A percentile compares a stretch with the other conserved stretches of the same genome.
Evolutionary conservation across 1,140 invertebrate genomes (phyloP).

Genomic region (Calephelis virginiensis): DNA sequence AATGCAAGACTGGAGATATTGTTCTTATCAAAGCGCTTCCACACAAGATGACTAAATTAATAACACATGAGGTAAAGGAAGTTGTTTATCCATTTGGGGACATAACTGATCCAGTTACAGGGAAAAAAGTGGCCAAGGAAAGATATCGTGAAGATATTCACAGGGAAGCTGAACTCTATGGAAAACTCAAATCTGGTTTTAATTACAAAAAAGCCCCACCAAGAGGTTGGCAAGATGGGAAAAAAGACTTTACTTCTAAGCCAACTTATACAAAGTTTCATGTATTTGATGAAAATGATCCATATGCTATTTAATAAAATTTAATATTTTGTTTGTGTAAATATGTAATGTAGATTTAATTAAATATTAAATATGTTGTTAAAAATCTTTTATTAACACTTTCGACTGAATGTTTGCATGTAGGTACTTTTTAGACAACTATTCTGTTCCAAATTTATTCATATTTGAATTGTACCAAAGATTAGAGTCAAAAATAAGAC

Average conservation of each 20-base stretch:
- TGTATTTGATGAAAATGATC: slow-evolving; percentile 84
- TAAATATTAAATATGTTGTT: slow-evolving; percentile 10
- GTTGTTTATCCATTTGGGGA: slow-evolving; percentile 90
- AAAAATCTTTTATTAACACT: background rate
- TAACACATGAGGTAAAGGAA: slow-evolving; percentile 88
- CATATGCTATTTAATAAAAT: slow-evolving; percentile 79
- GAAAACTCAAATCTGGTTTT: slow-evolving; percentile 83
- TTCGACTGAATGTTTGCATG: no score
- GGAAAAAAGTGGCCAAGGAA: slow-evolving; percentile 85
- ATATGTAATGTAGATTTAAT: slow-evolving; percentile 34
- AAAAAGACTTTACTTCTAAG: slow-evolving; percentile 88
- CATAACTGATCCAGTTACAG: slow-evolving; percentile 89
- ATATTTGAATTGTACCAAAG: no score
- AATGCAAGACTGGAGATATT: slow-evolving; percentile 89
- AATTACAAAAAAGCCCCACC: slow-evolving; percentile 87
- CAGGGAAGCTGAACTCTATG: slow-evolving; percentile 83
- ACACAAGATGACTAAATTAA: slow-evolving; percentile 84
- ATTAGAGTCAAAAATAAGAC: no score
- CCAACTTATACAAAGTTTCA: slow-evolving; percentile 87
- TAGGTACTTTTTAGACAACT: no score
- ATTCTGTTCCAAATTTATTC: no score
- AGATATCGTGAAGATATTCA: slow-evolving; percentile 88
- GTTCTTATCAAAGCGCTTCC: slow-evolving; percentile 87
- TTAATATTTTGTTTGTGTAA: slow-evolving; percentile 29
- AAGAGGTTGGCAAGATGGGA: slow-evolving; percentile 89